A percentile compares a stretch with the other conserved stretches of the same genome.
These are phyloP conservation scores for Otis tarda DNA, from an alignment of 2,113 vertebrate species.

Conservation along the genomic window DNA sequence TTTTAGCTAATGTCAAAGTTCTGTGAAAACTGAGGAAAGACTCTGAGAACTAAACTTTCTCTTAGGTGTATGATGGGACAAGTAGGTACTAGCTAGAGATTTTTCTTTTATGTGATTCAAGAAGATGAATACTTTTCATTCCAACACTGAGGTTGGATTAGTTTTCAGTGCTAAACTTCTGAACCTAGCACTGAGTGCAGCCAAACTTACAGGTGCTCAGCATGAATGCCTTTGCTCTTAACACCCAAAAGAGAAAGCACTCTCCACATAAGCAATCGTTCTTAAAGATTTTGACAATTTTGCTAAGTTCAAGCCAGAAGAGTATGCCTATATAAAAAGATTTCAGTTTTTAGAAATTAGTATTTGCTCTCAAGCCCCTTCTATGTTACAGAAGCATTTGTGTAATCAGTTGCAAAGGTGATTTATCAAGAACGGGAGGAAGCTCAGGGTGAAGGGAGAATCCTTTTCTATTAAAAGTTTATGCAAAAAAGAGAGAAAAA, in stretches of 20 bases:
- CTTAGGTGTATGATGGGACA: not conserved
- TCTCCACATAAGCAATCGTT: not conserved
- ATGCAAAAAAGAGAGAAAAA: not conserved
- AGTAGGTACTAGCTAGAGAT: not conserved
- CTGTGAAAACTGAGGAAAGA: not conserved
- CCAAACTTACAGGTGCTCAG: not conserved
- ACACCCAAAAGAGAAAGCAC: not conserved
- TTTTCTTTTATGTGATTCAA: not conserved
- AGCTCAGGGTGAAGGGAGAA: not conserved
- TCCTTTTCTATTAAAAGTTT: not conserved
- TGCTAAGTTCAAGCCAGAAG: not conserved
- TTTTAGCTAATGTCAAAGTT: not conserved
- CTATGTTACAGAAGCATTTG: not conserved
- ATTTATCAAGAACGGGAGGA: not conserved
- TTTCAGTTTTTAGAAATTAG: not conserved
- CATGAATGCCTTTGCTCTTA: not conserved
- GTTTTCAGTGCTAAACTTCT: not conserved
- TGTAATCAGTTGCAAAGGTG: not conserved
- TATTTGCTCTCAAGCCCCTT: not conserved
- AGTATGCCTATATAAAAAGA: not conserved
- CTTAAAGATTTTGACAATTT: not conserved
- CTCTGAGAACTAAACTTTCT: not conserved
- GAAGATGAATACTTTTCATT: not conserved
- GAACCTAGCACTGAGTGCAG: not conserved
- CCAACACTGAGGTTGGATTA: not conserved